Conservation (phyloP, 2,888 invertebrate species). For the Ophion slaviceki region DNA sequence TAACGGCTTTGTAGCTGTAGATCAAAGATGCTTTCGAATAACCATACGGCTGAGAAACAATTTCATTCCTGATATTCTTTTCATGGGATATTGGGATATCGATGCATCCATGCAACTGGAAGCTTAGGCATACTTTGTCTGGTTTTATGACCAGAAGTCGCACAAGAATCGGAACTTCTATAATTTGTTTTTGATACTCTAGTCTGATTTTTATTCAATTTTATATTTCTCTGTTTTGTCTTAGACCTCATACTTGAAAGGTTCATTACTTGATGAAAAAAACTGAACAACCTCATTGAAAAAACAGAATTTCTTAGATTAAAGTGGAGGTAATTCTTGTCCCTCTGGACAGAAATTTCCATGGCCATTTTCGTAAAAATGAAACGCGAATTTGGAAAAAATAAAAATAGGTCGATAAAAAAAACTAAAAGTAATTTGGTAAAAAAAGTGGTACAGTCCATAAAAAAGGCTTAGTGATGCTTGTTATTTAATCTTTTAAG, state of each 20-base stretch:
- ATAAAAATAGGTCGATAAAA: not conserved
- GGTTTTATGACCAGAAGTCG: too few species aligned
- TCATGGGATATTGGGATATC: not conserved
- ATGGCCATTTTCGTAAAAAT: not conserved
- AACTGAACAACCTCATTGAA: not conserved
- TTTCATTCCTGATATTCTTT: not conserved
- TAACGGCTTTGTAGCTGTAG: constrained; percentile 24
- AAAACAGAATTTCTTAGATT: not conserved
- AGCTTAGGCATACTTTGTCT: too few species aligned
- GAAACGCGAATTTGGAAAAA: not conserved
- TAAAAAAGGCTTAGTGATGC: too few species aligned
- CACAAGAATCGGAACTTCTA: too few species aligned
- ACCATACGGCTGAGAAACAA: not conserved
- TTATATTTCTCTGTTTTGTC: too few species aligned
- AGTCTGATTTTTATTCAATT: too few species aligned
- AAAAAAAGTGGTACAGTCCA: not conserved
- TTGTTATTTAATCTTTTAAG: too few species aligned
- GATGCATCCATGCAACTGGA: not conserved
- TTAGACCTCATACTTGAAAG: too few species aligned
- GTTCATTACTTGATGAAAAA: not conserved
- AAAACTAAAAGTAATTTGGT: not conserved
- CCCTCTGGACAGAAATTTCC: not conserved
- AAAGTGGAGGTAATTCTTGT: not conserved
- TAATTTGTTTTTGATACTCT: too few species aligned
- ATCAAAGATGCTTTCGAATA: not conserved